A percentile compares a stretch with the other conserved stretches of the same genome.
These are phyloP conservation scores for Leucozona laternaria DNA, from an alignment of 2,888 invertebrate genomes.

Conservation along the genomic window DNA sequence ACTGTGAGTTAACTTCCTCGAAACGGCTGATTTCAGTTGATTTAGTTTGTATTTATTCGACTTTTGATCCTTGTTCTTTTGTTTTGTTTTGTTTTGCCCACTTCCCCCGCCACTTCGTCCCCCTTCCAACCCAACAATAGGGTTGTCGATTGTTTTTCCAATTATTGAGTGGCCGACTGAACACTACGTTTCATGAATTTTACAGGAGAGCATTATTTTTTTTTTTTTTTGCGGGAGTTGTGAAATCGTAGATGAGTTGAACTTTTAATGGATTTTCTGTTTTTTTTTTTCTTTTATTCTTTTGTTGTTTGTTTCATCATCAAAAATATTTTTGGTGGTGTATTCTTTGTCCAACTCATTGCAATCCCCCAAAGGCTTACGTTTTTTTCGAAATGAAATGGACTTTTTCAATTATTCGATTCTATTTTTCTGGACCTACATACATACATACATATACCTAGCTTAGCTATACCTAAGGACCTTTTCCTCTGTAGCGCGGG, in stretches of 20 bases:
- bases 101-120: too few relatives aligned
- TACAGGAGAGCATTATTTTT: conserved; percentile 44
- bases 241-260: conserved; percentile 58
- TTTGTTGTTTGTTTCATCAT: conserved; percentile 17
- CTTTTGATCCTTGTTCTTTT: conserved; percentile 29
- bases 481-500: neutral
- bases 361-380: conserved; percentile 52
- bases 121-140: neutral
- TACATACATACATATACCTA: too few relatives aligned
- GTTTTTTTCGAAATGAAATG: conserved; percentile 52
- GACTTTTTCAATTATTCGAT: conserved; percentile 74
- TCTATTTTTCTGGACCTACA: conserved; percentile 38
- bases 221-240: conserved; percentile 16
- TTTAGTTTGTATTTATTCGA: conserved; percentile 67
- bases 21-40: conserved; percentile 72
- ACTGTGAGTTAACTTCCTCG: conserved; percentile 68
- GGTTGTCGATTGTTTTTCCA: conserved; percentile 70
- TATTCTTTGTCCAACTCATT: conserved; percentile 60
- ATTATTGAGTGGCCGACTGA: conserved; percentile 71
- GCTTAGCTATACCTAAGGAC: neutral
- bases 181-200: conserved; percentile 71
- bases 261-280: conserved; percentile 73
- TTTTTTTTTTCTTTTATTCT: conserved; percentile 44
- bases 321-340: conserved; percentile 53
- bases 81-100: neutral